Percentiles rank a stretch among this genome's conserved stretches.
Conservation (phyloP, 2,888 invertebrate species). For the Polymixis flavicincta region DNA sequence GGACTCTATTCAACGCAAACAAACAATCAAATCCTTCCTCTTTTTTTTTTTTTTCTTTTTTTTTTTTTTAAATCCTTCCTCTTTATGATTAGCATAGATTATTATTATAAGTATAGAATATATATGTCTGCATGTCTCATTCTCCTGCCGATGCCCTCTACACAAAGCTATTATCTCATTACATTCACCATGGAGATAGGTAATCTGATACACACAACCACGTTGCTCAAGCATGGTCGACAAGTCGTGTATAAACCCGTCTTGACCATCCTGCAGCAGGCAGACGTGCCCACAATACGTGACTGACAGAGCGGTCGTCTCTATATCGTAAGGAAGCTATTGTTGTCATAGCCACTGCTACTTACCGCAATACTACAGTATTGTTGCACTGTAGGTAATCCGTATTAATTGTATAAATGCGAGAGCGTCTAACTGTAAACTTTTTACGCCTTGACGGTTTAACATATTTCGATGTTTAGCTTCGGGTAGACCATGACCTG, state of each 20-base stretch:
- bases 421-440: not conserved
- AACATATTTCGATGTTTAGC: too few species aligned
- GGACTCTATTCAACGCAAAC: too few species aligned
- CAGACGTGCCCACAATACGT: constrained; percentile 2
- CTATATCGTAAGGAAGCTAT: not conserved
- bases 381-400: not conserved
- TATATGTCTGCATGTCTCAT: not conserved
- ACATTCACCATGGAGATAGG: not conserved
- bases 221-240: not conserved
- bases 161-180: not conserved
- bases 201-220: not conserved
- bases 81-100: too few species aligned
- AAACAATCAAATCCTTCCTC: too few species aligned
- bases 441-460: too few species aligned
- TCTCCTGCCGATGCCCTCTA: not conserved
- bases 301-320: not conserved
- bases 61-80: too few species aligned
- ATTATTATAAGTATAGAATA: too few species aligned
- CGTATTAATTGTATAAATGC: not conserved
- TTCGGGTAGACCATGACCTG: too few species aligned
- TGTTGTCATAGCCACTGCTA: constrained; percentile 5
- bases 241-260: not conserved
- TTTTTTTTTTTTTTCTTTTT: too few species aligned
- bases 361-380: not conserved
- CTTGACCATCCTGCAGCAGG: not conserved